Evolutionary conservation across 2,888 invertebrate genomes (phyloP), one percentile per base, ranked within the genome.

Genomic region (Leuctra nigra): DNA sequence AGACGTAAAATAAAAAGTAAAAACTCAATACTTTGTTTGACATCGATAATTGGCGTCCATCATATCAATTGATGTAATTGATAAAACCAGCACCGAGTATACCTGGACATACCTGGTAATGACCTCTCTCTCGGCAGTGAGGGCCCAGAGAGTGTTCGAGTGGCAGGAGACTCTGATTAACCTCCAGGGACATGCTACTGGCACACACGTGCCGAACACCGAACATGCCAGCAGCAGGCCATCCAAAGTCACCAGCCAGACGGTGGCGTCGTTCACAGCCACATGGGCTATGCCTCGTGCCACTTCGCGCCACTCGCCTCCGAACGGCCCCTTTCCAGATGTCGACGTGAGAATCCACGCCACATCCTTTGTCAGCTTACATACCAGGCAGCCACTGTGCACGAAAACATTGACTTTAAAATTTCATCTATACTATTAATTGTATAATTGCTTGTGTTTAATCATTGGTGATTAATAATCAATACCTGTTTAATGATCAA

Each of bases 201-300:
- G 54, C 36, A 35, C 22, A 25, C 53, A 38, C n/a, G 46, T 22
- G 29, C 20, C 54, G 18, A 55, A 47, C n/a, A 13, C 39, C 4
- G 58, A 56, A 1, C 46, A 14, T 13, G 52, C 47, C 23, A 11
- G 13, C n/a, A 23, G 55, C 24, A 62, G 52, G 7, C 68, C 68
- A 54, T 65, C 64, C 4, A 52, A 39, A n/a, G 68, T 67, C 54
- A 76, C 72, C 69, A 75, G 59, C 73, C 75, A 69, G 61, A 69
- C 59, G 54, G 65, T 57, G 1, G 61, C 59, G 36, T 73, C 68
- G 56, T 69, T 69, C 13, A 76, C 70, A 55, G 72, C 64, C 18
- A 74, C 68, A 60, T 66, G 68, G 6, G 66, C 63, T 13, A 77
- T 73, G 61, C 73, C 71, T 56, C 64, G 60, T 36, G 70, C 68